Conservation (phyloP, 2,797 vertebrate species). For the Potorous gilbertii region DNA sequence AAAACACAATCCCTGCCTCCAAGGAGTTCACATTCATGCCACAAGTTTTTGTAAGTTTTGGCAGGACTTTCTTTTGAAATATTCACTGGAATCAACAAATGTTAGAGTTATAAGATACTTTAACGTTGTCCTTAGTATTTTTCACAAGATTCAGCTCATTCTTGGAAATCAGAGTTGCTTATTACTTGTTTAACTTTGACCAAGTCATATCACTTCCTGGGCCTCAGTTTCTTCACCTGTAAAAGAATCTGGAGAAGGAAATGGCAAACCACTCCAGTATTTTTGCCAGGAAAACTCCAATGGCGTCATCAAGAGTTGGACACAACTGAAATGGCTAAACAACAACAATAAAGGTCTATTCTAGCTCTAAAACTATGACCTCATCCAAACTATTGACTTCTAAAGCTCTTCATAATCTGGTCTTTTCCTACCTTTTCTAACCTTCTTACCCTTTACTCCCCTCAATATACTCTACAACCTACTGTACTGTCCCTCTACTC, state of each 20-base stretch:
- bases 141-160: neutral
- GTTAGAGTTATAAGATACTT: neutral
- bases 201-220: neutral
- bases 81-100: neutral
- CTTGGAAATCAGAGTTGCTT: neutral
- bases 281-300: too few relatives aligned
- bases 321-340: too few relatives aligned
- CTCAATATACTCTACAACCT: neutral
- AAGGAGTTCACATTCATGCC: neutral
- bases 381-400: neutral
- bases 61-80: too few relatives aligned
- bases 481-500: rapidly evolving
- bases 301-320: too few relatives aligned
- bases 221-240: neutral
- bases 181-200: neutral
- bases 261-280: too few relatives aligned
- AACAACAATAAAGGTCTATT: neutral
- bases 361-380: neutral
- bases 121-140: neutral
- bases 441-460: neutral
- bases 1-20: neutral
- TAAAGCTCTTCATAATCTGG: neutral
- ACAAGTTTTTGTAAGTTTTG: too few relatives aligned
- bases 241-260: neutral
- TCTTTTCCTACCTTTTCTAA: neutral